Conservation (phyloP, 1,140 invertebrate genomes). For the Drosophila punjabiensis region DNA sequence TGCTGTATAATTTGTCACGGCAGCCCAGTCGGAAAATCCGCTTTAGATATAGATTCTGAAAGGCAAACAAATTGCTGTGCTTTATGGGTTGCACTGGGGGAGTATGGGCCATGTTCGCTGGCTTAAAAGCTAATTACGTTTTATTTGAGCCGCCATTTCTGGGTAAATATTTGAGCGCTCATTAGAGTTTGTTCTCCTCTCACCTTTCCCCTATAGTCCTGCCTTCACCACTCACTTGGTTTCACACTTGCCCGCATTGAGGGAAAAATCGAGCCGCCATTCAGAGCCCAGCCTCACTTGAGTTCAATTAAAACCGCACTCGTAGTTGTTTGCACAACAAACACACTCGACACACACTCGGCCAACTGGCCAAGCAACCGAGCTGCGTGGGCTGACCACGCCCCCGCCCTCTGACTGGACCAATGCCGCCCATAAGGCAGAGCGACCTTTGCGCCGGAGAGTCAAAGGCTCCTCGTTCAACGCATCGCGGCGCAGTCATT, state of each 20-base stretch:
- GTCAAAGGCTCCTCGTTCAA: constrained; percentile 16
- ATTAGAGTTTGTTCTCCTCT: constrained; percentile 34
- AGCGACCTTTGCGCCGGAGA: constrained; percentile 31
- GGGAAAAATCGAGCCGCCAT: constrained; percentile 52
- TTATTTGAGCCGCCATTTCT: constrained; percentile 39
- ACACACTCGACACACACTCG: constrained; percentile 58
- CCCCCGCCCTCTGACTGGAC: not conserved
- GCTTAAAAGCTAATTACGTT: constrained; percentile 69
- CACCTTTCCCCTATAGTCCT: not conserved
- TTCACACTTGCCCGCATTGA: constrained; percentile 59
- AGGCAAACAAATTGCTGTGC: constrained; percentile 18
- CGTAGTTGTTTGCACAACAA: constrained; percentile 75
- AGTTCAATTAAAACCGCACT: constrained; percentile 83
- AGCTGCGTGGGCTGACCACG: constrained; percentile 12
- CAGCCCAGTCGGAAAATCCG: constrained; percentile 34
- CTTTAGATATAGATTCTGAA: constrained; percentile 27
- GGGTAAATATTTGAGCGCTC: constrained; percentile 60
- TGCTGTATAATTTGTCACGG: constrained; percentile 59
- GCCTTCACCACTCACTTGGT: constrained; percentile 20
- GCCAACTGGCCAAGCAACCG: constrained; percentile 45
- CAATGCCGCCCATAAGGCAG: constrained; percentile 22
- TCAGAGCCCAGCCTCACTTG: constrained; percentile 60
- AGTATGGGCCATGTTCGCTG: constrained; percentile 14
- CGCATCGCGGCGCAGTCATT: constrained; percentile 44
- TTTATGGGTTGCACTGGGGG: constrained; percentile 4